phyloP scores from a whole-genome alignment of 2,113 vertebrate species.

The Xyrauchen texanus region DNA sequence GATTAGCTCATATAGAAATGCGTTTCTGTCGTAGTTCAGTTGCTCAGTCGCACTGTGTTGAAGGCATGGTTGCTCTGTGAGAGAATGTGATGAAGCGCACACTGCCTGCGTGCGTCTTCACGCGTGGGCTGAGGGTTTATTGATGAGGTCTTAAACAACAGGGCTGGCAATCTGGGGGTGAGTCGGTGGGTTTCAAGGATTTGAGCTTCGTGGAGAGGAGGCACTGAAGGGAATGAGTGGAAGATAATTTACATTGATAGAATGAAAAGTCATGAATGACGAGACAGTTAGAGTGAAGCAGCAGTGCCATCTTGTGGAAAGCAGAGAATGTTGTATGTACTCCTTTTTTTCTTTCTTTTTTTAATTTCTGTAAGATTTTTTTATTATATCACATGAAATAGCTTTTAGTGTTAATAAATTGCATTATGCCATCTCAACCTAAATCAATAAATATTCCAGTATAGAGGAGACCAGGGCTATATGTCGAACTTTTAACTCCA shows the following conservation, averaged over 20 bases:
- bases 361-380: too few relatives aligned
- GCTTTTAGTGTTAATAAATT: too few relatives aligned
- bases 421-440: too few relatives aligned
- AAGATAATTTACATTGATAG: not conserved
- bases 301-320: conserved; percentile 30
- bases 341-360: too few relatives aligned
- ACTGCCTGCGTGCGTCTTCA: not conserved
- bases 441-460: too few relatives aligned
- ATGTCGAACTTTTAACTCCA: too few relatives aligned
- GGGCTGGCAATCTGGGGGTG: conserved; percentile 23
- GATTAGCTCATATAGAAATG: not conserved
- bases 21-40: conserved; percentile 1
- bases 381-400: too few relatives aligned
- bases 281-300: not conserved
- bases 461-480: too few relatives aligned
- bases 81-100: conserved; percentile 9
- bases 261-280: conserved; percentile 37
- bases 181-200: conserved; percentile 21
- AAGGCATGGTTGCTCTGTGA: conserved; percentile 2
- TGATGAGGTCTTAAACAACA: not conserved
- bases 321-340: not conserved
- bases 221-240: not conserved
- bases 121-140: conserved; percentile 17
- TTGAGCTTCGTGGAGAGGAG: conserved; percentile 12
- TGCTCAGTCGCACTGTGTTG: not conserved